Evolutionary conservation across 2,797 vertebrate species (phyloP).

Genomic region (Buceros bicornis): DNA sequence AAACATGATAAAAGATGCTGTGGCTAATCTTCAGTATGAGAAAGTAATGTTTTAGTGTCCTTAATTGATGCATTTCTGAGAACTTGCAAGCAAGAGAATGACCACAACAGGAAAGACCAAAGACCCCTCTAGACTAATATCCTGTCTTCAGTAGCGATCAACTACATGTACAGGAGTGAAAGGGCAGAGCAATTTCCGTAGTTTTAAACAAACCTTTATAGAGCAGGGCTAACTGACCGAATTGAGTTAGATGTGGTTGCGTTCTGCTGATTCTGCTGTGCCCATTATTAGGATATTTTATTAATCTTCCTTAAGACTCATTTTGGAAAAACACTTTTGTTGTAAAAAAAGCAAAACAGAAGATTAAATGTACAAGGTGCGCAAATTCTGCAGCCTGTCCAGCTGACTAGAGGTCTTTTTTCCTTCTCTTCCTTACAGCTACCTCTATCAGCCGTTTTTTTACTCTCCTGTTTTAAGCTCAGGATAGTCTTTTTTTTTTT

Average conservation of each 20-base stretch:
- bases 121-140: not conserved
- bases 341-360: not conserved
- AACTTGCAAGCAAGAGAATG: not conserved
- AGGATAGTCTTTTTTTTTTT: not conserved
- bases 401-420: not conserved
- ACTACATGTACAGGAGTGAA: not conserved
- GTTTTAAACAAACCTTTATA: not conserved
- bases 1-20: not conserved
- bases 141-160: not conserved
- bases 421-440: not conserved
- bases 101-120: not conserved
- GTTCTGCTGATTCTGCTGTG: not conserved
- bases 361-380: not conserved
- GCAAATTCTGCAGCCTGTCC: not conserved
- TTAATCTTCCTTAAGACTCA: not conserved
- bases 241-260: not conserved
- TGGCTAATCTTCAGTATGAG: not conserved
- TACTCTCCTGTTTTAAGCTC: not conserved
- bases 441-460: not conserved
- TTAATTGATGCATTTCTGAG: not conserved
- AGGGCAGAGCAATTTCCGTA: not conserved
- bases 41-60: not conserved
- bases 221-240: not conserved
- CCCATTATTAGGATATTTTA: not conserved
- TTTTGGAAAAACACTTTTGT: not conserved